phyloP scores from a whole-genome alignment of 2,113 vertebrate genomes.

The Catagonus wagneri region DNA sequence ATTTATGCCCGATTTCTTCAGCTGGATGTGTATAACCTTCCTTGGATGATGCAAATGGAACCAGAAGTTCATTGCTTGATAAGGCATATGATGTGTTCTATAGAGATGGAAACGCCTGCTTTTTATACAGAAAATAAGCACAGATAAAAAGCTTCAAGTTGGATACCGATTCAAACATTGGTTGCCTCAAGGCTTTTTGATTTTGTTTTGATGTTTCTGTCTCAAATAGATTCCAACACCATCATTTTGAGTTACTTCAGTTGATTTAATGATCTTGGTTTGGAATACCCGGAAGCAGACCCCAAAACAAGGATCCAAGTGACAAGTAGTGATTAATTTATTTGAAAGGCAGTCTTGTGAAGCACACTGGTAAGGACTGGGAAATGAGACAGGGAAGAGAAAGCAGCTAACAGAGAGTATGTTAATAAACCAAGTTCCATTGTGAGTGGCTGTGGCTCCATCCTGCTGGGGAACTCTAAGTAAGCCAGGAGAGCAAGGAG shows the following conservation, averaged over 20 bases:
- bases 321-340: background rate
- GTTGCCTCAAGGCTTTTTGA: background rate
- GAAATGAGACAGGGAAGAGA: background rate
- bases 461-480: background rate
- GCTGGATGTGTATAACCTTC: background rate
- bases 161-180: background rate
- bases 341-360: background rate
- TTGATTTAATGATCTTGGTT: slow-evolving; percentile 36
- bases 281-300: background rate
- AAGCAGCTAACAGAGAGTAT: fast-evolving
- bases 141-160: background rate
- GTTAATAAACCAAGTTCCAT: background rate
- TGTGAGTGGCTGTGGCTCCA: background rate
- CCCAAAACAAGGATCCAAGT: background rate
- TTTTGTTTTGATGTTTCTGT: background rate
- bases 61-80: background rate
- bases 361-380: background rate
- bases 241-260: slow-evolving; percentile 15
- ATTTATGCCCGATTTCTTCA: background rate
- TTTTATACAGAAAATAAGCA: slow-evolving; percentile 20
- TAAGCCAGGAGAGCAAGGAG: background rate
- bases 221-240: background rate
- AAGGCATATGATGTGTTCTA: background rate
- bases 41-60: background rate
- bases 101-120: background rate